Percentiles rank a stretch among this genome's conserved stretches.
Evolutionary conservation across 1,140 invertebrate species (phyloP).

Genomic region (Cotesia chilonis): DNA sequence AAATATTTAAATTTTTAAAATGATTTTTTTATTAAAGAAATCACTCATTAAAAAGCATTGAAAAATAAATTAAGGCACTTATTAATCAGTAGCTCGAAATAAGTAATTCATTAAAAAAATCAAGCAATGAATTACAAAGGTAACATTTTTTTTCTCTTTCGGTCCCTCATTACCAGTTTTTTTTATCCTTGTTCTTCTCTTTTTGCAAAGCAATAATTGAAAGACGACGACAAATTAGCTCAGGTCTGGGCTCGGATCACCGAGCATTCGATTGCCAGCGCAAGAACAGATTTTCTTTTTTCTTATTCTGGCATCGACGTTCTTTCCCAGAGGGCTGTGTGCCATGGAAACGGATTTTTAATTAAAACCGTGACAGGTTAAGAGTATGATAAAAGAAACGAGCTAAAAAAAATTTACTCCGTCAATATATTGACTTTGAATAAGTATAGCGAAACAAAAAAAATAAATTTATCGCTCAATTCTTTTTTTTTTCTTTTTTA

Average conservation of each 20-base stretch:
- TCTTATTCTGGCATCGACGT: conserved; percentile 3
- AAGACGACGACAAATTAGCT: conserved; percentile 45
- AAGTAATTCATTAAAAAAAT: no score
- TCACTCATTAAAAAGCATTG: no score
- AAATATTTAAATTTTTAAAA: no score
- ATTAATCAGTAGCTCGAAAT: no score
- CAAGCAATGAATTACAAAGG: background rate
- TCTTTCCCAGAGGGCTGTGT: conserved; percentile 8
- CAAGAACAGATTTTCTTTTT: conserved; percentile 21
- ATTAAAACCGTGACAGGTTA: conserved; percentile 21
- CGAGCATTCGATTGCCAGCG: conserved; percentile 29
- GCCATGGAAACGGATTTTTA: conserved; percentile 32
- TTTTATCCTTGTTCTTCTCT: conserved; percentile 7
- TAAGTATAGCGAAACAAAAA: background rate
- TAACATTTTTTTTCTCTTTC: background rate
- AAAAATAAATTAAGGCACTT: no score
- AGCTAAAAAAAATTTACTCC: background rate
- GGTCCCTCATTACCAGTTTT: background rate
- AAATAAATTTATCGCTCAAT: background rate
- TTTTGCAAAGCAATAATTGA: conserved; percentile 43
- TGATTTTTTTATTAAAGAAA: no score
- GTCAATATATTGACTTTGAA: conserved; percentile 16
- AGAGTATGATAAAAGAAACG: conserved; percentile 5
- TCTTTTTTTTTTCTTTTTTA: conserved; percentile 4
- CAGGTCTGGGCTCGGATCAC: conserved; percentile 30